Conservation (phyloP, 92 coral and sea anemone genomes). For the Isaurus tuberculatus region DNA sequence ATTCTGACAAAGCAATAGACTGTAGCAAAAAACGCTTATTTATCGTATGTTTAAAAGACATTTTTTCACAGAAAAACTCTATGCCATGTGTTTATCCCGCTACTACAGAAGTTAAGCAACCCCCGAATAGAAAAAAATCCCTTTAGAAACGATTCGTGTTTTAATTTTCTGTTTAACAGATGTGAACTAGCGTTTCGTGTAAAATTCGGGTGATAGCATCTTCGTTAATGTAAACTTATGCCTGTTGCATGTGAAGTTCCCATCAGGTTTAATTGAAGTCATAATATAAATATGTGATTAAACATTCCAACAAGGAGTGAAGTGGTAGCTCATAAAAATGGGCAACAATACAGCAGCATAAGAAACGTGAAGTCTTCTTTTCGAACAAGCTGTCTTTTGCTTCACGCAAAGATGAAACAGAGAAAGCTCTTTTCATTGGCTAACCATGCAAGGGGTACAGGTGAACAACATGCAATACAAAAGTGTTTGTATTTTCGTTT, state of each 20-base stretch:
- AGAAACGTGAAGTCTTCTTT: background rate
- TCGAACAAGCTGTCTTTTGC: too few relatives aligned
- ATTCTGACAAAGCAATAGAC: conserved; percentile 20
- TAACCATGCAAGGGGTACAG: background rate
- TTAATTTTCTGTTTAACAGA: conserved; percentile 41
- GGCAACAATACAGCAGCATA: background rate
- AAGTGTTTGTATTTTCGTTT: background rate
- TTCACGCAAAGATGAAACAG: too few relatives aligned
- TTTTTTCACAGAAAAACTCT: background rate
- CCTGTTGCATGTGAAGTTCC: conserved; percentile 17
- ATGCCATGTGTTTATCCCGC: background rate
- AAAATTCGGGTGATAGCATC: conserved; percentile 30
- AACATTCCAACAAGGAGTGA: conserved; percentile 6
- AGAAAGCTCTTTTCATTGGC: too few relatives aligned
- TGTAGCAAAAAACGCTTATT: background rate
- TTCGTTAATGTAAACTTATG: conserved; percentile 37
- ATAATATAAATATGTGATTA: background rate
- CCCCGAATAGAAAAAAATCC: background rate
- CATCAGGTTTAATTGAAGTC: conserved; percentile 4
- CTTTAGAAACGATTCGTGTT: conserved; percentile 25
- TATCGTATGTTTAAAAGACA: conserved; percentile 3
- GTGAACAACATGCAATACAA: background rate
- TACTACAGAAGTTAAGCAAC: background rate
- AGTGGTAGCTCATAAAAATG: background rate
- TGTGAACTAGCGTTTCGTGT: conserved; percentile 38